Evolutionary conservation across 2,888 invertebrate species (phyloP).

Genomic region (Resseliella maxima): DNA sequence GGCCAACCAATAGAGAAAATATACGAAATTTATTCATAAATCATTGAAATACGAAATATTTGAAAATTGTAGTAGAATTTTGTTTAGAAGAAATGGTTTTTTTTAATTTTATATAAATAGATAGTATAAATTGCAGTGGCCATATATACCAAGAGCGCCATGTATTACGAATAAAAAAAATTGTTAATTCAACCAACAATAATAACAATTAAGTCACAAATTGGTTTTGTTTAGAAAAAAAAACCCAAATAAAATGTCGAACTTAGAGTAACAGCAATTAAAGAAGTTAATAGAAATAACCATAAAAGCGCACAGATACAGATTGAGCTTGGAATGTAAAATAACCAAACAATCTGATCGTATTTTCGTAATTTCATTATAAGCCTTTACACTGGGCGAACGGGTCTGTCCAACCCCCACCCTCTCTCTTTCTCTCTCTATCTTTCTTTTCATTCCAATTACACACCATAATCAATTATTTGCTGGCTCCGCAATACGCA

Average conservation of each 20-base stretch:
- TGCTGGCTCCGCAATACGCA: neutral
- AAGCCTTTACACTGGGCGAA: neutral
- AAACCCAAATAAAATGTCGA: neutral
- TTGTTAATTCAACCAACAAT: conserved; percentile 24
- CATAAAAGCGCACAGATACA: neutral
- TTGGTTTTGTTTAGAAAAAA: neutral
- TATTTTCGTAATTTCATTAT: neutral
- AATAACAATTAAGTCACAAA: conserved; percentile 32
- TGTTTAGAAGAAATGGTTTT: too few relatives aligned
- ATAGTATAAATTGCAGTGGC: too few relatives aligned
- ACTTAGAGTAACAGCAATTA: neutral
- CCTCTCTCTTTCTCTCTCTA: neutral
- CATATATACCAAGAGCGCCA: too few relatives aligned
- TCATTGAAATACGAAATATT: too few relatives aligned
- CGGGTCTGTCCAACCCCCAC: neutral
- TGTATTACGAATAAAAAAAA: neutral
- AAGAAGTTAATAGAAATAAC: neutral
- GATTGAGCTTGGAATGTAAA: neutral
- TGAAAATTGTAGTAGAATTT: too few relatives aligned
- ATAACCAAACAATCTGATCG: conserved; percentile 15
- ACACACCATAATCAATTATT: neutral
- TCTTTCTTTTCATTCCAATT: neutral
- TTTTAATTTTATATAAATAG: too few relatives aligned
- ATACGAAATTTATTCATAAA: too few relatives aligned
- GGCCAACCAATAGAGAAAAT: too few relatives aligned